Evolutionary conservation across 2,113 vertebrate species (phyloP).

Genomic region (Xiphorhynchus elegans): DNA sequence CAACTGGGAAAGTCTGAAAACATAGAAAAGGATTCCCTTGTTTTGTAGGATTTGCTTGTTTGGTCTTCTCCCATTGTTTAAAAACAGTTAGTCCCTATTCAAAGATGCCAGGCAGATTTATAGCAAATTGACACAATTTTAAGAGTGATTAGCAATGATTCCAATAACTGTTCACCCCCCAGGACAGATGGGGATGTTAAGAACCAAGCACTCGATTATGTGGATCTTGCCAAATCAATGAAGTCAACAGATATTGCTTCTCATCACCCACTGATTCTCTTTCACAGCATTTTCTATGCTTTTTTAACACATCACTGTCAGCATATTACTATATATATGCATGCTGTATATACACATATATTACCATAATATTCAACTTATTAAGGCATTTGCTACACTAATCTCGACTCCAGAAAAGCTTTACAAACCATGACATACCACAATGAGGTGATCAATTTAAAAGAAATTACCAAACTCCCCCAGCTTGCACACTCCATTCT

Average conservation of each 20-base stretch:
- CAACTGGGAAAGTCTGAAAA: neutral
- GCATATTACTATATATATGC: no score
- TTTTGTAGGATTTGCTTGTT: neutral
- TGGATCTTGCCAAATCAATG: neutral
- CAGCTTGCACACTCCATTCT: fast-evolving
- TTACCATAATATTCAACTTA: neutral
- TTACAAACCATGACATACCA: neutral
- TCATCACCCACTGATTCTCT: neutral
- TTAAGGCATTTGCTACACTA: neutral
- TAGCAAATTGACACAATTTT: neutral
- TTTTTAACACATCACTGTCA: neutral
- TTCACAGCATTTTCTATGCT: neutral
- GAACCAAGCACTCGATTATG: neutral
- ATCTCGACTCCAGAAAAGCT: neutral
- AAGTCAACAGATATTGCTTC: neutral
- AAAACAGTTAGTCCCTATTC: neutral
- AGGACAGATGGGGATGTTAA: neutral
- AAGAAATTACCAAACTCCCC: neutral
- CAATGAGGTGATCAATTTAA: fast-evolving
- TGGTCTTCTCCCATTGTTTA: neutral
- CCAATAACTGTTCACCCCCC: neutral
- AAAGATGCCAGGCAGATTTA: neutral
- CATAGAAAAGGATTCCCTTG: neutral
- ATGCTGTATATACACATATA: neutral
- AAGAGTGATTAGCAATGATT: neutral